Evolutionary conservation across 2,113 vertebrate genomes (phyloP), one percentile per base, ranked within the genome.

Genomic region (Leuciscus idus): DNA sequence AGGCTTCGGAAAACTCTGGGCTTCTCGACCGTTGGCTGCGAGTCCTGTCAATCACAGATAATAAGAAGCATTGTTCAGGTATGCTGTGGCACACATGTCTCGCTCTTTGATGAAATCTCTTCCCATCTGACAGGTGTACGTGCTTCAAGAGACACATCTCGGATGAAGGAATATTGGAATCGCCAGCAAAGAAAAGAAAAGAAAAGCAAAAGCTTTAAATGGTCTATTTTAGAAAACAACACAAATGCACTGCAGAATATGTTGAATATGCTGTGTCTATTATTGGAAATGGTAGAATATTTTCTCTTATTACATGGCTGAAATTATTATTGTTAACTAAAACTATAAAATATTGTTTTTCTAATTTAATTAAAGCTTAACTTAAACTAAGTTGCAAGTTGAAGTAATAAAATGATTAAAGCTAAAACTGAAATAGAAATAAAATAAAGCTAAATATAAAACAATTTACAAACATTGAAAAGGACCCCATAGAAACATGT

Each of bases 81-180:
- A 23, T 62, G 26, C 78, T 80, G 36, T 80, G 57, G 57, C 36
- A 46, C 36, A 62, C 78, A 80, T 80, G 57, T 30, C 48, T 62
- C 55, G 46, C 48, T 62, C 55, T 80, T 80, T 80, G 33, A 80
- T 43, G 55, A 61, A 62, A 43, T 57, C 52, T 59, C 30, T 59
- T 23, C 23, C 33, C 57, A 19, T 80, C 15, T 10, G 57, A 80
- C 78, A 80, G 33, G 77, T 80, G 30, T 39, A 10, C 23, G 7
- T 17, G 23, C 46, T 26, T 10, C 33, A 23, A 46, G 43, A 17
- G 26, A 80, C 17, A 61, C 36, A 43, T 61, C 57, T 46, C 6
- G 21, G 57, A 36, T 80, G 4, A 39, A 4, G 76, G 43, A 39
- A 79, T 79, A 21, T 26, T 61, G 33, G 5, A 23, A 39, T 61